A percentile compares a stretch with the other conserved stretches of the same genome.
Evolutionary conservation across 30 jellyfish, hydroid and myxozoan genomes (phyloP).

Genomic region (Calvadosia cruxmelitensis): DNA sequence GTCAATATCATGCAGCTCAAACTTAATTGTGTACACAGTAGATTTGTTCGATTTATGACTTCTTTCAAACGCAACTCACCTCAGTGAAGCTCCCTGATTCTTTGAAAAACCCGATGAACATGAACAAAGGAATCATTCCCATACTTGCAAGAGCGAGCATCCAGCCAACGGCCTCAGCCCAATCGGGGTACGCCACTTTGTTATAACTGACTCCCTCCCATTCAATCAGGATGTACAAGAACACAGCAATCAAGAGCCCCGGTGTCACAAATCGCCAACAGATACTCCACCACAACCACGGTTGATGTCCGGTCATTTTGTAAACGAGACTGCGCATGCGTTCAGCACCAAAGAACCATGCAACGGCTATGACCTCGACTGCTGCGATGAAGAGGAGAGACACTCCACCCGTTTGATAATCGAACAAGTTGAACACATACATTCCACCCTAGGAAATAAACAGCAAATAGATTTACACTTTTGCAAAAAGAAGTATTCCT

Average conservation of each 20-base stretch:
- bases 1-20: too few species aligned
- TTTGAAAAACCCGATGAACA: constrained; percentile 21
- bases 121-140: constrained; percentile 49
- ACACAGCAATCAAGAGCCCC: constrained; percentile 21
- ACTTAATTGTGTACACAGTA: too few species aligned
- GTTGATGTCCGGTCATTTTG: constrained; percentile 77
- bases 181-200: constrained; percentile 41
- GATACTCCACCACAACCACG: constrained; percentile 77
- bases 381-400: constrained; percentile 71
- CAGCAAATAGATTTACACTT: too few species aligned
- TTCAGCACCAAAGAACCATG: constrained; percentile 82
- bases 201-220: constrained; percentile 57
- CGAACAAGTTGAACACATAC: constrained; percentile 59
- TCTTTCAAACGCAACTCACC: too few species aligned
- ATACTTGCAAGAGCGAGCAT: constrained; percentile 41
- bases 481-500: too few species aligned
- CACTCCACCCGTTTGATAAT: constrained; percentile 80
- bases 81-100: constrained; percentile 39
- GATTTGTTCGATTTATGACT: too few species aligned
- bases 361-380: constrained; percentile 60
- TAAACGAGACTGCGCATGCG: constrained; percentile 52
- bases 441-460: constrained; percentile 59
- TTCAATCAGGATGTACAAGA: constrained; percentile 21
- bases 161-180: constrained; percentile 93
- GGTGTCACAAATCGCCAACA: constrained; percentile 85